Evolutionary conservation across 1,140 invertebrate species (phyloP), one percentile per base, ranked within the genome.

Genomic region (Drosophila pachea): DNA sequence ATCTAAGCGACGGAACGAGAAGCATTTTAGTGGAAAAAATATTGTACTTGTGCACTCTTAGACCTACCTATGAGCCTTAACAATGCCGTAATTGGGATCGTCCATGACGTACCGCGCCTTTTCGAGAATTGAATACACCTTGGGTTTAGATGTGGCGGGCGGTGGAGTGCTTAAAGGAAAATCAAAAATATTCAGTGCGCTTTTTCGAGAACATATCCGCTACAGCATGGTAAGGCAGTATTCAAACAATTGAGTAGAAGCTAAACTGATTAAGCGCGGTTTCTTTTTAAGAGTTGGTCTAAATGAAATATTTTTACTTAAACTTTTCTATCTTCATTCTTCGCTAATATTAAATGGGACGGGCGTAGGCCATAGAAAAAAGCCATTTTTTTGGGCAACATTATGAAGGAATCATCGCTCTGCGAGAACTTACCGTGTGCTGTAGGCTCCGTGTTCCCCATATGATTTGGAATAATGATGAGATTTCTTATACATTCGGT

Each of bases 61-160:
- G 45, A 47, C 69, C n/a, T 68, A 78, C 87, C 87, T 88, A 56
- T 88, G 87, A 12, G 87, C 72, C 12, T 88, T 88, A 43, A 88
- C 84, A 35, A 88, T 78, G n/a, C 83, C 81, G 68, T 88, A 92
- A 65, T 94, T 94, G 63, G 91, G 92, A 87, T 94, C 92, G 87
- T 95, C 94, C 93, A 96, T 95, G 11, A 95, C 94, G 49, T 92
- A 92, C 55, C 95, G 91, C 0, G 95, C 95, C 60, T 94, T 92
- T 89, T 96, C 95, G 73, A 96, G 90, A 72, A 96, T 96, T 53
- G 94, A 95, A 87, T 95, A 92, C 2, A 95, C 94, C 89, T 95
- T 95, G 16, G 92, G 92, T 70, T 93, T 92, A 4, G 92, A 64
- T 88, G 90, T 63, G 14, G 90, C 88, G 52, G 90, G 90, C 16